phyloP scores from a whole-genome alignment of 2,888 invertebrate genomes.

The Andrena camellia region DNA sequence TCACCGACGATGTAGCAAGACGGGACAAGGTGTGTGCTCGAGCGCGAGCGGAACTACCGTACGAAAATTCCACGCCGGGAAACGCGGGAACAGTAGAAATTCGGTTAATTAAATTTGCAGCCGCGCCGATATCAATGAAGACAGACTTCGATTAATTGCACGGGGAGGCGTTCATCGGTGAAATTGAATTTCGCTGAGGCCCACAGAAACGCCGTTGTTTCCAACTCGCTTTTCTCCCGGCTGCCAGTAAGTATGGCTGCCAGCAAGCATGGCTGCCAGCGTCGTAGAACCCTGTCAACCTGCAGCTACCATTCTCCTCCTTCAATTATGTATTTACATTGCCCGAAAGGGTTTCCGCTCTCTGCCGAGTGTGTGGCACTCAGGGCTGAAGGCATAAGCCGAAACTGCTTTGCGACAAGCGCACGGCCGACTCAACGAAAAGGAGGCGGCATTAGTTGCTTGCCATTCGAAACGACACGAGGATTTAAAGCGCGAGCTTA shows the following conservation, averaged over 20 bases:
- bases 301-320: constrained; percentile 4
- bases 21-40: background rate
- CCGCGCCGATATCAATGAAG: constrained; percentile 39
- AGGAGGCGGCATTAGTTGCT: background rate
- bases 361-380: too few species aligned
- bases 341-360: background rate
- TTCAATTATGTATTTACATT: constrained; percentile 44
- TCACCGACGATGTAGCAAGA: background rate
- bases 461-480: background rate
- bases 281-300: background rate
- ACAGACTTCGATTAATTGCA: constrained; percentile 52
- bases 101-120: constrained; percentile 49
- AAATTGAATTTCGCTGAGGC: constrained; percentile 49
- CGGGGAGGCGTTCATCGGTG: constrained; percentile 42
- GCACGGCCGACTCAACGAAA: background rate
- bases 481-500: background rate
- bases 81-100: constrained; percentile 13
- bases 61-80: background rate
- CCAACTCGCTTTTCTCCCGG: constrained; percentile 21
- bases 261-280: background rate
- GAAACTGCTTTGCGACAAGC: too few species aligned
- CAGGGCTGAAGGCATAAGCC: background rate
- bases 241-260: constrained; percentile 17
- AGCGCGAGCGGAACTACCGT: background rate
- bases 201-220: constrained; percentile 29